Conservation (phyloP, 2,888 invertebrate genomes). For the Ennomos erosarius region DNA sequence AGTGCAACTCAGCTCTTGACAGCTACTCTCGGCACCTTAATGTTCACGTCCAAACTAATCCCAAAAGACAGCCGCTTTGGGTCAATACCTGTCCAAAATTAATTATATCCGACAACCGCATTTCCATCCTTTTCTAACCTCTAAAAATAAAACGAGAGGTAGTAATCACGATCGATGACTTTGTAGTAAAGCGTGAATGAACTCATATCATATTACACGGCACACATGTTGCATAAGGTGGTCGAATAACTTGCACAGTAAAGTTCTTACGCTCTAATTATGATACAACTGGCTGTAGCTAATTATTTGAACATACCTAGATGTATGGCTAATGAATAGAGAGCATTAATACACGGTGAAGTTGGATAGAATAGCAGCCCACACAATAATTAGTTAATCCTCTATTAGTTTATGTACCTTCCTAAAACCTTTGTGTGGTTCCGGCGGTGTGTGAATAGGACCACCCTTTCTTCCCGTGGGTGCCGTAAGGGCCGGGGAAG, state of each 20-base stretch:
- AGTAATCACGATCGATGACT: constrained; percentile 21
- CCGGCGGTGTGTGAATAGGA: too few relatives aligned
- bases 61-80: constrained; percentile 54
- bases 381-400: too few relatives aligned
- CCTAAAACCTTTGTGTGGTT: too few relatives aligned
- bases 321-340: constrained; percentile 1
- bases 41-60: constrained; percentile 57
- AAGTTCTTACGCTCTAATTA: constrained; percentile 78
- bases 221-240: constrained; percentile 61
- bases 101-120: constrained; percentile 38
- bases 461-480: too few relatives aligned
- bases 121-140: constrained; percentile 28
- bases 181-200: constrained; percentile 27
- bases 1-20: constrained; percentile 44
- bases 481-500: too few relatives aligned
- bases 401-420: too few relatives aligned
- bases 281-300: constrained; percentile 45
- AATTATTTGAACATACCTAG: constrained; percentile 14
- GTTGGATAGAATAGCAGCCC: neutral
- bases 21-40: constrained; percentile 50
- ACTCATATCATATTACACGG: constrained; percentile 53
- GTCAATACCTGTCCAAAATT: constrained; percentile 42
- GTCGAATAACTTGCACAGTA: constrained; percentile 53
- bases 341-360: constrained; percentile 7
- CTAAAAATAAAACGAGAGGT: constrained; percentile 30